Evolutionary conservation across 1,140 invertebrate genomes (phyloP).

Genomic region (Heliothis subflexa): DNA sequence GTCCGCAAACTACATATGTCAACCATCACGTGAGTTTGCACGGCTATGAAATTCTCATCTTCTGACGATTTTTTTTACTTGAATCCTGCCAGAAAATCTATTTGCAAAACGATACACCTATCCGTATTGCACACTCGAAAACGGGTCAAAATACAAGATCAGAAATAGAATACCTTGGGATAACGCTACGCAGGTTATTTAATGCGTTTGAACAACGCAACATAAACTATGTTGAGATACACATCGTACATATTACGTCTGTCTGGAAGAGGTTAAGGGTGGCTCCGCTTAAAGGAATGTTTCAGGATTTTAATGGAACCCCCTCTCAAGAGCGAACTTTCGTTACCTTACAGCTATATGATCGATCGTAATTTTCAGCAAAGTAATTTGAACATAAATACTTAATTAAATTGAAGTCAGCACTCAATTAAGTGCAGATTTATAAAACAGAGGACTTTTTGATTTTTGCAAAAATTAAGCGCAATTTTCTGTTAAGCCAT

Average conservation of each 20-base stretch:
- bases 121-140: slow-evolving; percentile 8
- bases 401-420: background rate
- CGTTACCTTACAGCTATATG: background rate
- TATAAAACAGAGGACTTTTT: background rate
- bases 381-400: background rate
- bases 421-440: background rate
- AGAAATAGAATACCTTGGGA: slow-evolving; percentile 47
- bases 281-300: slow-evolving; percentile 23
- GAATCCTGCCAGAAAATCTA: slow-evolving; percentile 6
- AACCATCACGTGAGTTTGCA: slow-evolving; percentile 34
- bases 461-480: slow-evolving; percentile 18
- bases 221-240: slow-evolving; percentile 36
- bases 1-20: slow-evolving; percentile 21
- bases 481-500: background rate
- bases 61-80: background rate
- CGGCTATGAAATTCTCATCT: background rate
- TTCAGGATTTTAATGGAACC: slow-evolving; percentile 4
- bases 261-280: slow-evolving; percentile 16
- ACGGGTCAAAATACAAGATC: slow-evolving; percentile 37
- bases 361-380: background rate
- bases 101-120: slow-evolving; percentile 31
- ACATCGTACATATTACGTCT: slow-evolving; percentile 21
- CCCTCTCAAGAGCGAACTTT: background rate
- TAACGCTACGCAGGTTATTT: slow-evolving; percentile 43
- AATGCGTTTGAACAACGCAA: slow-evolving; percentile 24